phyloP scores from a whole-genome alignment of 2,797 vertebrate species.

The Australoheros facetus region DNA sequence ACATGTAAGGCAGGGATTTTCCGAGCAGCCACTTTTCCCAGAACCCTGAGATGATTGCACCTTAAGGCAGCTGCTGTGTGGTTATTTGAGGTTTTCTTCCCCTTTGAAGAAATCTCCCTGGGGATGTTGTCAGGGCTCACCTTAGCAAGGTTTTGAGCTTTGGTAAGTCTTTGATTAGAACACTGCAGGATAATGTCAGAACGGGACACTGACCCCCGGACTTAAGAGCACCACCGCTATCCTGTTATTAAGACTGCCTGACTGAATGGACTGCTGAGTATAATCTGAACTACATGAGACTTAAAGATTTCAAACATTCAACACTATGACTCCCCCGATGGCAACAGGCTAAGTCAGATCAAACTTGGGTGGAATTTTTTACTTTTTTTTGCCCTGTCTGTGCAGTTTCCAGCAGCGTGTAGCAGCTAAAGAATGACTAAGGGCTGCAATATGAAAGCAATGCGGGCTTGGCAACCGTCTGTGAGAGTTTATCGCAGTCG shows the following conservation, averaged over 20 bases:
- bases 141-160: neutral
- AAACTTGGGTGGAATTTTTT: neutral
- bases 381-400: neutral
- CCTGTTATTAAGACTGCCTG: neutral
- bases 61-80: neutral
- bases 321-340: conserved; percentile 2
- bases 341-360: conserved; percentile 15
- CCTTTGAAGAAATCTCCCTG: conserved; percentile 12
- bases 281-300: conserved; percentile 3
- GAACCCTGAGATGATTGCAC: neutral
- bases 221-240: neutral
- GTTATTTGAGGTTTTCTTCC: conserved; percentile 9
- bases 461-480: conserved; percentile 30
- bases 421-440: conserved; percentile 22
- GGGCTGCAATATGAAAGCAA: conserved; percentile 37
- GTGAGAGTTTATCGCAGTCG: conserved; percentile 27
- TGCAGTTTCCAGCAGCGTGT: conserved; percentile 3
- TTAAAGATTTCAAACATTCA: conserved; percentile 15
- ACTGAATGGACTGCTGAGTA: neutral
- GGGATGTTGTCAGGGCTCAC: neutral
- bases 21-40: neutral
- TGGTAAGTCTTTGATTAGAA: conserved; percentile 6
- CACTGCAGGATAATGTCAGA: neutral
- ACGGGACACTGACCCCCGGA: neutral
- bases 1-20: neutral